Evolutionary conservation across 2,797 vertebrate species (phyloP).

Genomic region (Sarcoramphus papa): DNA sequence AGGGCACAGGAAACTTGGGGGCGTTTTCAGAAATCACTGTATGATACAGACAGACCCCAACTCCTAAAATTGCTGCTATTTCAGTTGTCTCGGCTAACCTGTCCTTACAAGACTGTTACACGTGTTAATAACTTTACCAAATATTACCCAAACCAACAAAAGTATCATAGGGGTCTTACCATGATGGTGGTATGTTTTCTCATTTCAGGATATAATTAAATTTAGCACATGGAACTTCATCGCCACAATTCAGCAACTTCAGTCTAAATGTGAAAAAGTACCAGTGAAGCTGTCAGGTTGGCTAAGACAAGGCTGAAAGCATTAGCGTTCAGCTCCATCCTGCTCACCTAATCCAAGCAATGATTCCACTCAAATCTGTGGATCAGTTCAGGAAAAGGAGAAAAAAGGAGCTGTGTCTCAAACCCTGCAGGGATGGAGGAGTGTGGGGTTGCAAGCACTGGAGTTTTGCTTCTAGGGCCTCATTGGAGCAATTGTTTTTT

Average conservation of each 20-base stretch:
- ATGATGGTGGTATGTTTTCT: not conserved
- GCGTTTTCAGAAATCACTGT: not conserved
- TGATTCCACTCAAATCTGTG: not conserved
- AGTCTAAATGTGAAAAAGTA: not conserved
- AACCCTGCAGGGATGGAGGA: not conserved
- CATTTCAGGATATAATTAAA: not conserved
- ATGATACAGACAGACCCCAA: not conserved
- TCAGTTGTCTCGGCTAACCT: not conserved
- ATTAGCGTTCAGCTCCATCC: not conserved
- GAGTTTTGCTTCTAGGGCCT: not conserved
- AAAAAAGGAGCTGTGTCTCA: not conserved
- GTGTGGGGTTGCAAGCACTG: not conserved
- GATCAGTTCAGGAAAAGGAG: not conserved
- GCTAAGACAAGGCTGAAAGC: not conserved
- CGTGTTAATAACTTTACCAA: not conserved
- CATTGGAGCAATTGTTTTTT: not conserved
- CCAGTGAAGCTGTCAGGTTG: not conserved
- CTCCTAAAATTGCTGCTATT: not conserved
- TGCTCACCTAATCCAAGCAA: not conserved
- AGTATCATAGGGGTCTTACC: not conserved
- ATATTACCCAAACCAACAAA: not conserved
- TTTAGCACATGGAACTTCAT: not conserved
- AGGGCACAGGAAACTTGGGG: not conserved
- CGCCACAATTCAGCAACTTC: not conserved
- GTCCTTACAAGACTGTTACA: not conserved